A percentile compares a stretch with the other conserved stretches of the same genome.
phyloP scores from a whole-genome alignment of 37 sponge, comb jelly and placozoan species.

The Haliclona indistincta region DNA sequence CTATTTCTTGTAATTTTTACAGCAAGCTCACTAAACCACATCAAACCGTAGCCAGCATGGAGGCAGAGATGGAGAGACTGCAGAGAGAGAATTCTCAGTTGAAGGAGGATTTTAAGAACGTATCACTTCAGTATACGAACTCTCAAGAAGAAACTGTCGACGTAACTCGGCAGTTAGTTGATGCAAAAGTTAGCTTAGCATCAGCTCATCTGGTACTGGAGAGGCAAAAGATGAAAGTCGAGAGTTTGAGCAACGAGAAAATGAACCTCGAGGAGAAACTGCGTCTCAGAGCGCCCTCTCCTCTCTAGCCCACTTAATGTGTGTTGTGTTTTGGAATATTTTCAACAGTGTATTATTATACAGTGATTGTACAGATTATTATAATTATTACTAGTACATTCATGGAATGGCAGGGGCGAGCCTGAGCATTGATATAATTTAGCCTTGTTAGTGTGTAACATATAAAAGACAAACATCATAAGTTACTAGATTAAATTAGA shows the following conservation, averaged over 20 bases:
- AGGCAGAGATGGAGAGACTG: slow-evolving; percentile 25
- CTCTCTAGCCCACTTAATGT: too few species aligned
- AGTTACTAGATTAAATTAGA: too few species aligned
- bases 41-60: slow-evolving; percentile 2
- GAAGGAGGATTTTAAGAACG: not conserved
- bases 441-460: too few species aligned
- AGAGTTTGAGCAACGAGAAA: slow-evolving; percentile 32
- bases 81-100: slow-evolving; percentile 26
- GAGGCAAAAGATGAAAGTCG: slow-evolving; percentile 7
- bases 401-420: too few species aligned
- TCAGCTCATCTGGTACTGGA: slow-evolving; percentile 9
- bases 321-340: too few species aligned
- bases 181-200: not conserved
- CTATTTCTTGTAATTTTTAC: not conserved
- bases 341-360: too few species aligned
- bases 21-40: not conserved
- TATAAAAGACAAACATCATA: too few species aligned
- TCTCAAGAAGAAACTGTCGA: slow-evolving; percentile 15
- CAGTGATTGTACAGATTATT: too few species aligned
- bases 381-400: too few species aligned
- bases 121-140: too few species aligned
- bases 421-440: too few species aligned
- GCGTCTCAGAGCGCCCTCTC: too few species aligned
- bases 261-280: slow-evolving; percentile 31
- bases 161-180: slow-evolving; percentile 17